Conservation (phyloP, 2,888 invertebrate species). For the Coenonympha glycerion region DNA sequence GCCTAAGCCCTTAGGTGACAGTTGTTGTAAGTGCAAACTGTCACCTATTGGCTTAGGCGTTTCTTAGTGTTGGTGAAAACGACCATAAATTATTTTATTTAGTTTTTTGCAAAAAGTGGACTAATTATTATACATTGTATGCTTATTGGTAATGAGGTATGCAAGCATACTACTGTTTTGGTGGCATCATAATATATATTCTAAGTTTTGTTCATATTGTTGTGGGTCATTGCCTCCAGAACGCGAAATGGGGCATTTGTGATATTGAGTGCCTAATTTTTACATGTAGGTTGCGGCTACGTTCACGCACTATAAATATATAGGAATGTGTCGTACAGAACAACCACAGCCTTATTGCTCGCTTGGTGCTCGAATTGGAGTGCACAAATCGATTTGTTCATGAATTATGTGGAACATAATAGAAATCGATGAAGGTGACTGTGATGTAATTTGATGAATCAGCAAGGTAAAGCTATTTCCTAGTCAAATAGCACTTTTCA, state of each 20-base stretch:
- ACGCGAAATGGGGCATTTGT: neutral
- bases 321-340: constrained; percentile 2
- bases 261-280: neutral
- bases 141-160: too few relatives aligned
- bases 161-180: too few relatives aligned
- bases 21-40: too few relatives aligned
- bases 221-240: neutral
- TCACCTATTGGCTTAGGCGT: too few relatives aligned
- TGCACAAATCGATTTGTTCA: constrained; percentile 23
- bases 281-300: too few relatives aligned
- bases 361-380: neutral
- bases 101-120: too few relatives aligned
- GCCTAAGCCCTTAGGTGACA: too few relatives aligned
- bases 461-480: constrained; percentile 39
- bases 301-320: neutral
- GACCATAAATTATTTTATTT: too few relatives aligned
- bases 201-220: too few relatives aligned
- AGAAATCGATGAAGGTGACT: constrained; percentile 65
- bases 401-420: constrained; percentile 45
- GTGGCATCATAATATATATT: too few relatives aligned
- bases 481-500: constrained; percentile 27
- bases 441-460: constrained; percentile 72
- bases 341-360: neutral
- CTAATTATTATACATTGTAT: too few relatives aligned
- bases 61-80: too few relatives aligned